A percentile compares a stretch with the other conserved stretches of the same genome.
phyloP scores from a whole-genome alignment of 2,797 vertebrate species.

The Melanotaenia pygmaea region DNA sequence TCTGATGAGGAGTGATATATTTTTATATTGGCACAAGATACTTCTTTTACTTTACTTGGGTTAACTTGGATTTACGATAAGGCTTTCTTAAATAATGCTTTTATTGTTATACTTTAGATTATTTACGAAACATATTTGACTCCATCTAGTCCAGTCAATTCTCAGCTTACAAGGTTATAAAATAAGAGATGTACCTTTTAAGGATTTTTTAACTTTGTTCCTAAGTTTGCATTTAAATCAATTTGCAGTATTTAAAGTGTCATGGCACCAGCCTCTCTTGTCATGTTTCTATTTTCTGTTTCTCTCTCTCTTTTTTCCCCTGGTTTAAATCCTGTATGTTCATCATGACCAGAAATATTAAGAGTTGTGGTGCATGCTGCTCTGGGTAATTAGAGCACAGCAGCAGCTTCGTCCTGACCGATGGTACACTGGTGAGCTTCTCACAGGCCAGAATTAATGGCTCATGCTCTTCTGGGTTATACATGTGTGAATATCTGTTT shows the following conservation, averaged over 20 bases:
- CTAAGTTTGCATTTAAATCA: background rate
- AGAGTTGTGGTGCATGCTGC: constrained; percentile 60
- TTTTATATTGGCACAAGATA: no score
- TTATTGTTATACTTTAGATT: no score
- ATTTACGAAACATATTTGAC: no score
- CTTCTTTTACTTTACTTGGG: no score
- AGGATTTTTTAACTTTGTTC: no score
- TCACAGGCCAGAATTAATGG: constrained; percentile 69
- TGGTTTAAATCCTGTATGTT: constrained; percentile 36
- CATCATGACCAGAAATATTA: constrained; percentile 69
- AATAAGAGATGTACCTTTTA: no score
- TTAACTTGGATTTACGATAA: no score
- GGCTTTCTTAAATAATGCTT: no score
- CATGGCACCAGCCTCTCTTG: background rate
- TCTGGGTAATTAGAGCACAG: constrained; percentile 77
- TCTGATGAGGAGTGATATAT: no score
- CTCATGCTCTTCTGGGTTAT: constrained; percentile 41
- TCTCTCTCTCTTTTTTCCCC: background rate
- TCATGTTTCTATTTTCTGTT: background rate
- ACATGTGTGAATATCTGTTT: constrained; percentile 22
- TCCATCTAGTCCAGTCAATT: background rate
- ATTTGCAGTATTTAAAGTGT: background rate
- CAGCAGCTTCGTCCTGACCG: constrained; percentile 61
- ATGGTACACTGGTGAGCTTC: constrained; percentile 59
- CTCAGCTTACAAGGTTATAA: no score